Conservation (phyloP, 1,140 invertebrate species). For the Lordiphosa mommai region DNA sequence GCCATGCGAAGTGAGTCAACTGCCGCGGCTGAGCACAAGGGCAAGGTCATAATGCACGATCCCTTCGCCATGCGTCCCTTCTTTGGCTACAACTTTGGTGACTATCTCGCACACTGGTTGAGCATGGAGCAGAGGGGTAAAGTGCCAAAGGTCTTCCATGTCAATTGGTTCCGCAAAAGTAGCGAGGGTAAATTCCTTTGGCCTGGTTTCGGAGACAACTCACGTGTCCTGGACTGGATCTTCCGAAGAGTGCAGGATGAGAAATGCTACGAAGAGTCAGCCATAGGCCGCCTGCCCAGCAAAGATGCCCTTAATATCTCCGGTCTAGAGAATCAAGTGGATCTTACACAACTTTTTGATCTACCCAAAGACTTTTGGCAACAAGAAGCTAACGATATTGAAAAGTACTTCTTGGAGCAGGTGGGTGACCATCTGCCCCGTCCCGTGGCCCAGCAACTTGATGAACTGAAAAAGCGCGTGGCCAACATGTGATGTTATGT, state of each 20-base stretch:
- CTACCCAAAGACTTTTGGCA: conserved; percentile 95
- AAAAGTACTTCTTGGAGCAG: conserved; percentile 94
- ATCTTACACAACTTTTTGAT: conserved; percentile 89
- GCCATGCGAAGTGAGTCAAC: conserved; percentile 95
- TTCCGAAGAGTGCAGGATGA: conserved; percentile 88
- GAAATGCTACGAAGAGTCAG: conserved; percentile 84
- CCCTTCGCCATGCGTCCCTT: conserved; percentile 98
- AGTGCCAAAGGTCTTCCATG: conserved; percentile 93
- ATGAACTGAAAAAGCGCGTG: conserved; percentile 86
- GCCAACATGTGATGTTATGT: conserved; percentile 70
- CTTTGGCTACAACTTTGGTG: conserved; percentile 97
- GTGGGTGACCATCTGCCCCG: conserved; percentile 92
- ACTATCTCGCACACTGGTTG: conserved; percentile 95
- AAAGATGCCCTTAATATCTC: conserved; percentile 84
- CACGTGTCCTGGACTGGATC: conserved; percentile 94
- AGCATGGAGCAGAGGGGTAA: conserved; percentile 84
- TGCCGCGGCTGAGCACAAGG: conserved; percentile 95
- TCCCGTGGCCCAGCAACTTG: conserved; percentile 87
- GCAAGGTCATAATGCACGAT: conserved; percentile 94
- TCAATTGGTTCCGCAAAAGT: conserved; percentile 95
- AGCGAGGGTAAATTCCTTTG: conserved; percentile 89
- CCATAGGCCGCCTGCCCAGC: conserved; percentile 88
- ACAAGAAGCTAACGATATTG: conserved; percentile 90
- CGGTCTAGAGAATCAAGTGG: conserved; percentile 84
- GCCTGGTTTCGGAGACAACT: conserved; percentile 96